A percentile compares a stretch with the other conserved stretches of the same genome.
These are phyloP conservation scores for Nymphalis polychloros DNA, from an alignment of 2,888 invertebrate species.

Conservation along the genomic window DNA sequence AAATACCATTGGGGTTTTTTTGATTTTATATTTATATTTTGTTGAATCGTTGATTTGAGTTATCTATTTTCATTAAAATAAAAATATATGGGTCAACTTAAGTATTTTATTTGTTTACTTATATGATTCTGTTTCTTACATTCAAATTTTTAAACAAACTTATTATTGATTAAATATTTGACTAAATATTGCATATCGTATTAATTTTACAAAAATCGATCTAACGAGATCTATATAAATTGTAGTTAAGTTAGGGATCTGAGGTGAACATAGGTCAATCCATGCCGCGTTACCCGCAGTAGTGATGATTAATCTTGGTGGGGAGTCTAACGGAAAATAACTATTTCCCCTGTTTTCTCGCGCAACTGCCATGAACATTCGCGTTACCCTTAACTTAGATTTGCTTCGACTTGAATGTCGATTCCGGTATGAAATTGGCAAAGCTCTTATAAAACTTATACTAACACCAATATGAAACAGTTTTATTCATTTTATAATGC, in stretches of 20 bases:
- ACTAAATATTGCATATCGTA: too few relatives aligned
- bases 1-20: too few relatives aligned
- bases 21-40: too few relatives aligned
- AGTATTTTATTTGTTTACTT: too few relatives aligned
- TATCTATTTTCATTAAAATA: too few relatives aligned
- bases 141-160: too few relatives aligned
- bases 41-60: too few relatives aligned
- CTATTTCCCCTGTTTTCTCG: slow-evolving; percentile 76
- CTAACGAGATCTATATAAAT: not conserved
- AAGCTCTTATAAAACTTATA: slow-evolving; percentile 5
- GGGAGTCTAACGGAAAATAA: slow-evolving; percentile 63
- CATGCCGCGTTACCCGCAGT: slow-evolving; percentile 58
- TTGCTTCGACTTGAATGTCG: slow-evolving; percentile 21
- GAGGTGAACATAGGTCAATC: slow-evolving; percentile 58
- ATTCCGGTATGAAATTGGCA: slow-evolving; percentile 21
- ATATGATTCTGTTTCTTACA: too few relatives aligned
- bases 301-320: slow-evolving; percentile 71
- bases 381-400: slow-evolving; percentile 13
- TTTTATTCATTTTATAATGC: not conserved
- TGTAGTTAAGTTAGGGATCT: not conserved
- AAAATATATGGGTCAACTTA: too few relatives aligned
- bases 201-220: not conserved
- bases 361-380: slow-evolving; percentile 65
- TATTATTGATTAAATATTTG: too few relatives aligned
- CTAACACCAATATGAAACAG: not conserved